A percentile compares a stretch with the other conserved stretches of the same genome.
Conservation (phyloP, 2,888 invertebrate genomes). For the Epinotia ramella region DNA sequence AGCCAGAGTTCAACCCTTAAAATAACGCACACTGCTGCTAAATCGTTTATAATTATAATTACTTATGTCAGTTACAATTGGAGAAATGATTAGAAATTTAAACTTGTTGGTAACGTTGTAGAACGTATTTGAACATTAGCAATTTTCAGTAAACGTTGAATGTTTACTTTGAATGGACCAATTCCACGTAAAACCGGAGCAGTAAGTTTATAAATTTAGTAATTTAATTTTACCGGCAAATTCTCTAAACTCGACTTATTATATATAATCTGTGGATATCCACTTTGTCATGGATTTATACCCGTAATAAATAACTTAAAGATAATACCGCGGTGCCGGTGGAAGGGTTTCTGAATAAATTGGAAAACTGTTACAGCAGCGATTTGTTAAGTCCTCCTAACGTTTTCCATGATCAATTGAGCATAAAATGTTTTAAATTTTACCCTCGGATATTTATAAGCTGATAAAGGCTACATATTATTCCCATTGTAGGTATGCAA, state of each 20-base stretch:
- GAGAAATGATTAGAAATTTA: background rate
- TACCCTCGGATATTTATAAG: conserved; percentile 26
- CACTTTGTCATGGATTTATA: conserved; percentile 36
- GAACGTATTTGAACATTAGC: conserved; percentile 2
- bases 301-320: conserved; percentile 40
- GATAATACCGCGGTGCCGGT: conserved; percentile 36
- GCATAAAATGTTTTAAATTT: background rate
- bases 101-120: background rate
- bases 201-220: background rate
- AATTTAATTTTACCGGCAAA: conserved; percentile 3
- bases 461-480: conserved; percentile 1
- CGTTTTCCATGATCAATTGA: background rate
- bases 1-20: conserved; percentile 38
- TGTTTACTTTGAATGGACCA: background rate
- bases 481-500: background rate
- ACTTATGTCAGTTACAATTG: conserved; percentile 8
- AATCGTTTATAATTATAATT: conserved; percentile 33
- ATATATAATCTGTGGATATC: conserved; percentile 21
- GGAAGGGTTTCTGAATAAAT: conserved; percentile 38
- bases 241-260: conserved; percentile 24
- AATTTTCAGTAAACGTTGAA: conserved; percentile 5
- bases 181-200: background rate
- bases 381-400: conserved; percentile 9
- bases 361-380: conserved; percentile 31
- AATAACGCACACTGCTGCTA: conserved; percentile 22